Conservation (phyloP, 2,113 vertebrate species). For the Piprites chloris region DNA sequence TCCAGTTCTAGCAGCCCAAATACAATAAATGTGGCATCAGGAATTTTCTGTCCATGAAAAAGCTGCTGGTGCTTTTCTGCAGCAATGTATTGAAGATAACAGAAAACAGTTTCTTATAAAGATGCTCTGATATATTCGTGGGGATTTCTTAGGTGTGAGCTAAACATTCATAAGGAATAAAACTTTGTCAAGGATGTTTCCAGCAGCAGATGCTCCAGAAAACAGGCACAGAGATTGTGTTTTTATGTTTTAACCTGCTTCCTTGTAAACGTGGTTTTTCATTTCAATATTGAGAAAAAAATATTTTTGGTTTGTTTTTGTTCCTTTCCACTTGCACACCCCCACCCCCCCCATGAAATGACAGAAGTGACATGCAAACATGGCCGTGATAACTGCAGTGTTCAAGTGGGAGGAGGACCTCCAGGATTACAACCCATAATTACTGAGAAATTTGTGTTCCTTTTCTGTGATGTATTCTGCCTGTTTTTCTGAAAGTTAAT, state of each 20-base stretch:
- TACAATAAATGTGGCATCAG: not conserved
- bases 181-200: not conserved
- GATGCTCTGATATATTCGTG: not conserved
- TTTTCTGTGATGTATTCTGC: not conserved
- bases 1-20: not conserved
- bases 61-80: not conserved
- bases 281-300: not conserved
- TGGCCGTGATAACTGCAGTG: not conserved
- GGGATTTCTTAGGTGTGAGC: not conserved
- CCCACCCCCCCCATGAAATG: not conserved
- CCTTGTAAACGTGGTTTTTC: not conserved
- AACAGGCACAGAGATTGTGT: not conserved
- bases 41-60: not conserved
- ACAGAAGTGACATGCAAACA: not conserved
- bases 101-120: not conserved
- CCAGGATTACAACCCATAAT: not conserved
- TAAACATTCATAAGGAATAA: not conserved
- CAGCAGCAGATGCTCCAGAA: not conserved
- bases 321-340: accelerated
- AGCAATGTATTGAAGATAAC: not conserved
- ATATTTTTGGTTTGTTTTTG: not conserved
- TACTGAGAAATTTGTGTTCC: not conserved
- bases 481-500: not conserved
- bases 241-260: not conserved
- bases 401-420: not conserved